Conservation (phyloP, 2,797 vertebrate species). For the Phalloptychus januarius region DNA sequence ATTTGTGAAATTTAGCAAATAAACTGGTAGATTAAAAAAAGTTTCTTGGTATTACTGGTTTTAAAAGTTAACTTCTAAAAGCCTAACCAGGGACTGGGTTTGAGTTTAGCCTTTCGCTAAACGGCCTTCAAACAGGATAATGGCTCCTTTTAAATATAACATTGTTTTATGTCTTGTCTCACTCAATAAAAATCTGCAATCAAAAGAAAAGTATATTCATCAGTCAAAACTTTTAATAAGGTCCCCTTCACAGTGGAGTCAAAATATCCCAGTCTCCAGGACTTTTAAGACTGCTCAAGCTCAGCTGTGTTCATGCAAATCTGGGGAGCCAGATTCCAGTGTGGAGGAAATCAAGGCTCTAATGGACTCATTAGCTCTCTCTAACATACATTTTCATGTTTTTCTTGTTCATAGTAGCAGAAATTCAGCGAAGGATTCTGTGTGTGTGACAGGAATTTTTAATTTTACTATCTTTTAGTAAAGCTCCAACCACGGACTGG, state of each 20-base stretch:
- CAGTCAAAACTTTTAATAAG: constrained; percentile 35
- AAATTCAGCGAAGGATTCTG: too few relatives aligned
- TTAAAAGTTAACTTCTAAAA: background rate
- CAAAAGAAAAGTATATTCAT: constrained; percentile 1
- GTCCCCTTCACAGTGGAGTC: background rate
- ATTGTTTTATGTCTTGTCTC: background rate
- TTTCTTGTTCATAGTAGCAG: too few relatives aligned
- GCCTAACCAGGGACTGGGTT: background rate
- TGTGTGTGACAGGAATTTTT: too few relatives aligned
- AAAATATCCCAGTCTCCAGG: background rate
- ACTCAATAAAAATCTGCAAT: background rate
- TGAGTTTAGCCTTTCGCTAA: background rate
- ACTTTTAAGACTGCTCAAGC: background rate
- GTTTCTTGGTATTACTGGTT: background rate
- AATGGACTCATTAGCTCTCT: background rate
- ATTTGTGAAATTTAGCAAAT: too few relatives aligned
- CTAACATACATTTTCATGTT: too few relatives aligned
- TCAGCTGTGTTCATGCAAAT: background rate
- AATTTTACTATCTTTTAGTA: too few relatives aligned
- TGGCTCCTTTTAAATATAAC: background rate
- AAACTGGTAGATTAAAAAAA: too few relatives aligned
- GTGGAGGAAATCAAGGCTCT: background rate
- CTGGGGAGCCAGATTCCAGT: background rate
- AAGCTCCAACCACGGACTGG: too few relatives aligned
- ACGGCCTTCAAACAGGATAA: background rate